Base-by-base conservation (phyloP, 1,140 invertebrate species). In the Matsumurasca onukii region DNA sequence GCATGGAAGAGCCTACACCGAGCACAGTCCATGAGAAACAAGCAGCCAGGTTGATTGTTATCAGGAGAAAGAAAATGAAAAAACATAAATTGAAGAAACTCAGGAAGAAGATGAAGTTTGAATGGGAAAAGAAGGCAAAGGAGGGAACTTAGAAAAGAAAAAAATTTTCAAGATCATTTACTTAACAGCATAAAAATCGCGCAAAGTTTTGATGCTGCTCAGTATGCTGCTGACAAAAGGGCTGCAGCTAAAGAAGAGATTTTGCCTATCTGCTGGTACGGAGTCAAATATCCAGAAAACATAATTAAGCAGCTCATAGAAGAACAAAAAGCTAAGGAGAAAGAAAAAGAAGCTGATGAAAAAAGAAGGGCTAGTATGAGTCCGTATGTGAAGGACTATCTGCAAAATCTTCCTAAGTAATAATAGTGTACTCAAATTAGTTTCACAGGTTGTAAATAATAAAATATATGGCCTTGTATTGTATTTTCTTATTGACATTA, bases 61-160 rank as follows among this genome's bases (percentile, higher is more conserved):
- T 94, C 52, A 84, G 93, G 48, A 82, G 86, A 52, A 86, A 84
- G 39, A 96, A 95, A 80, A 94, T 96, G 88, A 93, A 89, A 75
- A 91, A 89, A 74, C 93, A 95, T 75, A 92, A 94, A 77, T 80
- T 90, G 49, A 89, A 77, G 75, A 95, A 95, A 78, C 77, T 92
- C 29, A 82, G 89, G 66, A 94, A 90, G 75, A 86, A 80, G 69
- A 91, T 92, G 88, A 88, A 87, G 73, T 88, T 85, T 79, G 82
- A 85, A 52, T 89, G 88, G 84, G 85, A 84, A n/a, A 92, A 90
- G 76, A 29, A 85, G 85, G 69, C 84, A 88, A 74, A 86, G 83
- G 22, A 83, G 90, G 67, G 86, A 88, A 72, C 78, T 88, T 57
- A 82, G 82, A 59, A 93, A 89, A 75, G 91, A 95, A 72, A 93